Base-by-base conservation (phyloP, 2,113 vertebrate species). In the Malurus cyaneus region DNA sequence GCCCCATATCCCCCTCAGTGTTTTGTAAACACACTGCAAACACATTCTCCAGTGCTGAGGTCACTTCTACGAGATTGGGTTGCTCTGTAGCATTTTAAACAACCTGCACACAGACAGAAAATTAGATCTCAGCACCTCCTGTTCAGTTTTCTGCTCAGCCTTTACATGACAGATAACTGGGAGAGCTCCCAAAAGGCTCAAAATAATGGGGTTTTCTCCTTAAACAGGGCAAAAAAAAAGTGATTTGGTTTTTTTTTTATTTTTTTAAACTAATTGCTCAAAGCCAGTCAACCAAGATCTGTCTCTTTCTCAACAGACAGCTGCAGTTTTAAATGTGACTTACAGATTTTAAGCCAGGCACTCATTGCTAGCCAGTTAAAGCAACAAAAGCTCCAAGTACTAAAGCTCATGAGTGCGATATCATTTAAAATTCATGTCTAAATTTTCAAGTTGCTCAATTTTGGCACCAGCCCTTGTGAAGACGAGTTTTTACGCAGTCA, bases 71-170 rank as follows among this genome's bases (percentile, higher is more conserved):
- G 2, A 34, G 69, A 34, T 21, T 25, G 49, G 80, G 17, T 0
- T 20, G 12, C 0, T 80, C 21, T 26, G 44, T 1, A 52, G 10
- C 72, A 31, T 28, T 9, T 0, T 2, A 8, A 83, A 86, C 4
- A n/a, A 39, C 36, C 74, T 3, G 12, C 29, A 28, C 19, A 15
- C 1, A 2, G 12, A 18, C 5, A 17, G 34, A 6, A 5, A 47
- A 12, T 1, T 29, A 7, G 5, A 16, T 8, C 50, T 17, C 8
- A 49, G 76, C n/a, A 31, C 0, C 0, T 44, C 65, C 66, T 16
- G 5, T 62, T 39, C 11, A 7, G 19, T 60, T 31, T 25, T 18
- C 44, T 3, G 6, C 66, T 89, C 34, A 64, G 4, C 32, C 41
- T 61, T 8, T 3, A 4, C 0, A 2, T 5, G 32, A n/a, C 19